Evolutionary conservation across 1,140 invertebrate genomes (phyloP).

Genomic region (Orchestia grillus): DNA sequence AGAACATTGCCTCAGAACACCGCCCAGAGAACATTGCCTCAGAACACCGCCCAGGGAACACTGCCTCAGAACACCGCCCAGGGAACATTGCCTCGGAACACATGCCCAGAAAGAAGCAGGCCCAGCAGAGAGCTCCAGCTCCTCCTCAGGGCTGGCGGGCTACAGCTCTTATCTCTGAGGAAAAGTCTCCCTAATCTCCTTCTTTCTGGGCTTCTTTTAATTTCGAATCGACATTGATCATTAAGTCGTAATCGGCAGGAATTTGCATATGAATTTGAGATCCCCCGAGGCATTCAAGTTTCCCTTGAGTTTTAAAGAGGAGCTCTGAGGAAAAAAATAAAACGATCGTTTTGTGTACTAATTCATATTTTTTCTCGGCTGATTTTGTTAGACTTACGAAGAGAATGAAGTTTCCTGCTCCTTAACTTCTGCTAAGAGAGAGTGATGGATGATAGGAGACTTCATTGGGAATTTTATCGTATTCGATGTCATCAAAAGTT

Average conservation of each 20-base stretch:
- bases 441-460: neutral
- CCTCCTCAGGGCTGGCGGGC: neutral
- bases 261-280: constrained; percentile 56
- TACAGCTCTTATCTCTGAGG: constrained; percentile 1
- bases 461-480: neutral
- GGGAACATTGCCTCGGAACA: no score
- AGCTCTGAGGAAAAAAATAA: constrained; percentile 28
- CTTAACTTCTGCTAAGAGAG: constrained; percentile 23
- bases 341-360: constrained; percentile 48
- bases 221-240: constrained; percentile 56
- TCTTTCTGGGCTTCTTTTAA: constrained; percentile 54
- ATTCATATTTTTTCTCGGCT: constrained; percentile 8
- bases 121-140: no score
- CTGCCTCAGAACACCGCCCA: no score
- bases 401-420: neutral
- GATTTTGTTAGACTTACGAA: constrained; percentile 26
- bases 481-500: neutral
- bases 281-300: constrained; percentile 46
- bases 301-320: constrained; percentile 22
- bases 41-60: no score
- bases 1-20: no score
- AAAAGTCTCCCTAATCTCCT: constrained; percentile 49
- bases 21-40: no score
- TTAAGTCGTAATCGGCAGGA: constrained; percentile 54
- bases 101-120: no score